Conservation (phyloP, 1,140 invertebrate genomes). For the Polypedilum pembai region DNA sequence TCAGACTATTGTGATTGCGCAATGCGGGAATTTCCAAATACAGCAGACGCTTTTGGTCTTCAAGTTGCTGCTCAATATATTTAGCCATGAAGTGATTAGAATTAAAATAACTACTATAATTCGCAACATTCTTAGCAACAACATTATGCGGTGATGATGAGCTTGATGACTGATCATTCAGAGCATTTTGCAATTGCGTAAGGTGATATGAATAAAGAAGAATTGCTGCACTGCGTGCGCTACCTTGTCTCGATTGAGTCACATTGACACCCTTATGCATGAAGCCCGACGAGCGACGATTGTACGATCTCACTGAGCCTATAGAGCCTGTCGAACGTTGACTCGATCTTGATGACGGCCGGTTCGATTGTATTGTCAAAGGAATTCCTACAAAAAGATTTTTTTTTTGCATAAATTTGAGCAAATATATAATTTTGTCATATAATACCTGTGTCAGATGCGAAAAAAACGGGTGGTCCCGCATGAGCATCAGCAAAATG, state of each 20-base stretch:
- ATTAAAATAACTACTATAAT: constrained; percentile 31
- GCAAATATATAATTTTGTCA: constrained; percentile 26
- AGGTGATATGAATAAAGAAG: constrained; percentile 78
- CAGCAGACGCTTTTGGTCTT: constrained; percentile 42
- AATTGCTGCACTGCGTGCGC: constrained; percentile 79
- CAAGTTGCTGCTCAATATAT: constrained; percentile 43
- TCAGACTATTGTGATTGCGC: constrained; percentile 15
- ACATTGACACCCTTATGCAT: constrained; percentile 54
- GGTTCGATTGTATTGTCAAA: constrained; percentile 52
- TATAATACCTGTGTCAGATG: constrained; percentile 63
- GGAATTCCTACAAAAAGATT: constrained; percentile 48
- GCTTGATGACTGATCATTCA: constrained; percentile 34
- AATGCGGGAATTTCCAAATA: constrained; percentile 40
- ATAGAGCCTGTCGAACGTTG: constrained; percentile 55
- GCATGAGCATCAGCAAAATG: constrained; percentile 74
- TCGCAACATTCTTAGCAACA: constrained; percentile 36
- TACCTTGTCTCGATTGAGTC: constrained; percentile 74
- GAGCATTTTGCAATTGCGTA: constrained; percentile 46
- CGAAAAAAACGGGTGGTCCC: constrained; percentile 66
- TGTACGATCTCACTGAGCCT: constrained; percentile 53
- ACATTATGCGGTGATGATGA: constrained; percentile 35
- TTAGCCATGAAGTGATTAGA: constrained; percentile 38
- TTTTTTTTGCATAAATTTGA: neutral
- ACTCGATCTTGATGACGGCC: constrained; percentile 61
- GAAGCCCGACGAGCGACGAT: constrained; percentile 47